Evolutionary conservation across 2,888 invertebrate genomes (phyloP), one percentile per base, ranked within the genome.

Genomic region (Drosophila fulvimacula): DNA sequence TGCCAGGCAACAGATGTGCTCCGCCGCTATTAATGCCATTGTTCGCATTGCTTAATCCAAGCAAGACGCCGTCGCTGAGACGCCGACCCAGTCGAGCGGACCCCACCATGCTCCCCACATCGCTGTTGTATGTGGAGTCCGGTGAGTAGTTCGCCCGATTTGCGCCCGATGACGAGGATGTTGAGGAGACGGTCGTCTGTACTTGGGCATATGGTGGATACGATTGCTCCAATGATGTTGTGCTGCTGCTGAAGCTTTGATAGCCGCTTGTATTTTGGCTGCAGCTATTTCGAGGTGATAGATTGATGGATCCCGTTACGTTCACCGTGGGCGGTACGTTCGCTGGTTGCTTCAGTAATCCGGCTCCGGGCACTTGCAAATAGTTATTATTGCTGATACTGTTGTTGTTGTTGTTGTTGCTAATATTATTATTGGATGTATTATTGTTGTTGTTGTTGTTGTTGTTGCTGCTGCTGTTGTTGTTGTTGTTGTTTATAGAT

Each of bases 241-340:
- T 91, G 75, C 92, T 92, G 79, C 92, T 92, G 83, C 93, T 92
- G 65, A 91, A 92, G 64, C 93, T 93, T 76, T 92, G 92, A 80
- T 91, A 93, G 73, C 93, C 90, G 79, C 93, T 92, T 9, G 92
- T 91, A 19, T 92, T 92, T 61, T 92, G 92, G 60, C 90, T 90
- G 72, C 89, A 90, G 53, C 90, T 90, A 67, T 92, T 93, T 5
- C 91, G 82, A 0, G 92, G 90, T 34, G 90, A 90, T 6, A 87
- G 57, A 51, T 80, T 61, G 75, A 89, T 46, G 1, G 59, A 32
- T 11, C 32, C 36, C 75, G 78, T 69, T 39, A 42, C 44, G n/a
- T 48, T 66, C 4, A 34, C 49, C 5, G 53, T 30, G 11, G 68
- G 51, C 27, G 52, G 57, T 4, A 48, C 32, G 6, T 21, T 61